phyloP scores from a whole-genome alignment of 2,888 invertebrate species.

The Lithophane socia region DNA sequence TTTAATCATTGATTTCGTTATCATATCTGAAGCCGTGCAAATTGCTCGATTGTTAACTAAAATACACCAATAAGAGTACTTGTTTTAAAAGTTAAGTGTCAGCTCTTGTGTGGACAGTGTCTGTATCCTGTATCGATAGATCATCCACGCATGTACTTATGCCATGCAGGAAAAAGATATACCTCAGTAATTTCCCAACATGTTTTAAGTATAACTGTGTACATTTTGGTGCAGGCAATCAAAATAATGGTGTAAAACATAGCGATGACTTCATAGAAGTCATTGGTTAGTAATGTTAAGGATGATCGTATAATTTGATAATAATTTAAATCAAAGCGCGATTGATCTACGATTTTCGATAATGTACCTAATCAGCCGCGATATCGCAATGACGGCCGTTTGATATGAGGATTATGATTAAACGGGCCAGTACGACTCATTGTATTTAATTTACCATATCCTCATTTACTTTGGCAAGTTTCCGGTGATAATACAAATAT shows the following conservation, averaged over 20 bases:
- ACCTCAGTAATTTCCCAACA: conserved; percentile 9
- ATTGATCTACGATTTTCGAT: conserved; percentile 72
- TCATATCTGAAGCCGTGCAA: conserved; percentile 31
- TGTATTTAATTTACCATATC: conserved; percentile 66
- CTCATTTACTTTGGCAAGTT: conserved; percentile 58
- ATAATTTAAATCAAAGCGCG: conserved; percentile 72
- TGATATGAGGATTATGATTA: conserved; percentile 72
- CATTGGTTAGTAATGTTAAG: conserved; percentile 55
- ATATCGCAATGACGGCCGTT: conserved; percentile 71
- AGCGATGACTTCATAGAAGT: conserved; percentile 36
- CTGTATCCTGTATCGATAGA: conserved; percentile 25
- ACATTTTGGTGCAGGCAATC: not conserved
- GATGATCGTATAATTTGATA: conserved; percentile 58
- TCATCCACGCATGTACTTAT: conserved; percentile 25
- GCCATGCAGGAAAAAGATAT: conserved; percentile 4
- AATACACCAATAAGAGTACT: conserved; percentile 21
- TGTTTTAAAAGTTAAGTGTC: conserved; percentile 39
- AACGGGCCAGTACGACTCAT: conserved; percentile 45
- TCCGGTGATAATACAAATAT: conserved; percentile 58
- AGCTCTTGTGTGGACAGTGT: conserved; percentile 31
- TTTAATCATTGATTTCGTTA: conserved; percentile 50
- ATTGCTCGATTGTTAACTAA: conserved; percentile 26
- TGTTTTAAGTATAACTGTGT: not conserved
- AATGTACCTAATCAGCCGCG: conserved; percentile 71
- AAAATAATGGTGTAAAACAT: conserved; percentile 19